A percentile compares a stretch with the other conserved stretches of the same genome.
Evolutionary conservation across 2,113 vertebrate species (phyloP).

Genomic region (Noctilio leporinus): DNA sequence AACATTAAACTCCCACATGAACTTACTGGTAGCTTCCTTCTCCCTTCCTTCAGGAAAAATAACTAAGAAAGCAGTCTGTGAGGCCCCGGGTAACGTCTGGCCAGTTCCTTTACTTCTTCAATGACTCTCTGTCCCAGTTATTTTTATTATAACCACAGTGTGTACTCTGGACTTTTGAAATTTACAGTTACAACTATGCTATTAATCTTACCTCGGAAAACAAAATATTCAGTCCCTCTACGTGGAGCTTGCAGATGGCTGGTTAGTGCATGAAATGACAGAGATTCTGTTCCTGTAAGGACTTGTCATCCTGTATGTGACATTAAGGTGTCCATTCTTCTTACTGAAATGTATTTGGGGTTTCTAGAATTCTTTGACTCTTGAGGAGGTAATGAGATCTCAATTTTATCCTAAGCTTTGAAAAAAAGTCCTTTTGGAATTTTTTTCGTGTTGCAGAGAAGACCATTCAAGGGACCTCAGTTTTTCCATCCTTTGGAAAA

Average conservation of each 20-base stretch:
- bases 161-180: conserved; percentile 22
- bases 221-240: not conserved
- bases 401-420: not conserved
- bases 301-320: not conserved
- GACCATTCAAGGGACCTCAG: not conserved
- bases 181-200: not conserved
- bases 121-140: conserved; percentile 29
- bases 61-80: not conserved
- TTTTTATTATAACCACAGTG: conserved; percentile 33
- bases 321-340: not conserved
- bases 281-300: not conserved
- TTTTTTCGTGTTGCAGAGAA: not conserved
- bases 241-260: not conserved
- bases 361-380: not conserved
- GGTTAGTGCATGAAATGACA: not conserved
- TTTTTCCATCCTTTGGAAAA: not conserved
- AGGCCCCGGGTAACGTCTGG: not conserved
- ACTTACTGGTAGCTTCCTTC: not conserved
- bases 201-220: not conserved
- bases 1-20: not conserved
- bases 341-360: not conserved
- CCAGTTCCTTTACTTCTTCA: not conserved
- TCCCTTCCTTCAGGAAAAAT: not conserved
- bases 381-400: not conserved
- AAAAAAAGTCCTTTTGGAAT: not conserved